Evolutionary conservation across 2,888 invertebrate genomes (phyloP).

Genomic region (Aporophyla nigra): DNA sequence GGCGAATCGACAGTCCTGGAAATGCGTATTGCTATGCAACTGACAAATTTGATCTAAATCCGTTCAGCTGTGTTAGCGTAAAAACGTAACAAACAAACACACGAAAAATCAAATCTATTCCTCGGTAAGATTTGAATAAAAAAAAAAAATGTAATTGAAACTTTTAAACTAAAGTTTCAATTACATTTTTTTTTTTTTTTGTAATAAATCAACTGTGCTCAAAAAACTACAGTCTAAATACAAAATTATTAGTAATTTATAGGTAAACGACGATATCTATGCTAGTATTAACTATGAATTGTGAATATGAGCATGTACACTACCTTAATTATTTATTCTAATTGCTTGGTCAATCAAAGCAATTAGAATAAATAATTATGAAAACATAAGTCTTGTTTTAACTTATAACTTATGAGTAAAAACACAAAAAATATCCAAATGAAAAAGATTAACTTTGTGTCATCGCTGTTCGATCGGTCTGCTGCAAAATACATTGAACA

Average conservation of each 20-base stretch:
- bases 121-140: too few relatives aligned
- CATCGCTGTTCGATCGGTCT: neutral
- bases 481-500: conserved; percentile 1
- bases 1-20: too few relatives aligned
- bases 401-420: neutral
- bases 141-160: too few relatives aligned
- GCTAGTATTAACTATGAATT: neutral
- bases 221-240: neutral
- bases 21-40: too few relatives aligned
- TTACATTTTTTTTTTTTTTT: too few relatives aligned
- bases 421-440: neutral
- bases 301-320: neutral
- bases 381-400: neutral
- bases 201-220: too few relatives aligned
- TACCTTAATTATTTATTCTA: neutral
- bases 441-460: neutral
- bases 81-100: too few relatives aligned
- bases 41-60: too few relatives aligned
- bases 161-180: too few relatives aligned
- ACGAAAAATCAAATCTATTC: neutral
- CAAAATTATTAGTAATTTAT: neutral
- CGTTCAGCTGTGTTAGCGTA: too few relatives aligned
- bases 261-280: neutral
- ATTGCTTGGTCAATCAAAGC: too few relatives aligned
- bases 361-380: too few relatives aligned